Base-by-base conservation (phyloP, 2,113 vertebrate genomes). In the Poeciliopsis occidentalis region DNA sequence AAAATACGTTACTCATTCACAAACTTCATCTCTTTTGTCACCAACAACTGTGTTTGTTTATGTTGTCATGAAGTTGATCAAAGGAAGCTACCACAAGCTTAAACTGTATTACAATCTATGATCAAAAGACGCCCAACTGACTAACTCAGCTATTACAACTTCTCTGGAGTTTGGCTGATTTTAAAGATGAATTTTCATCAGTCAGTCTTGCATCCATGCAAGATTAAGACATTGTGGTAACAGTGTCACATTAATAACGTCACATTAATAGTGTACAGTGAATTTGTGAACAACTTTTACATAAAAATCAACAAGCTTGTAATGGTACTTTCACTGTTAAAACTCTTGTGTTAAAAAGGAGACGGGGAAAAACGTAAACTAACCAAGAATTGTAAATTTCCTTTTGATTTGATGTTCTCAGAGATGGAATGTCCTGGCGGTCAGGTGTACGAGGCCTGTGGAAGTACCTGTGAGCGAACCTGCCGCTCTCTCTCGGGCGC, bases 361-460 rank as follows among this genome's bases (percentile, higher is more conserved):
- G 22, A 54, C 2, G 2, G 22, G 22, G 8, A 24, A 24, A n/a
- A 57, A 57, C 3, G 30, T 4, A 71, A 1, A 1, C 41, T 57
- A 30, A 34, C 15, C 67, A 12, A 77, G 24, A 74, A 29, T 24
- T 17, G 37, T 17, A 74, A 39, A 80, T 12, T 12, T 29, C 76
- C 1, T 5, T 11, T 2, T 81, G 17, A 34, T 83, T 32, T 83
- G 1, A 26, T 80, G 64, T 83, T 67, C 3, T 75, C 88, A 99
- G 98, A 93, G 0, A 85, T 99, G 92, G 85, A 83, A 78, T 99
- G 97, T 86, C 90, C 96, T 0, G 88, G 86, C 11, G 95, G 91
- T 78, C 96, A 96, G 88, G 88, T 95, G 64, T 98, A 97, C 69
- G 93, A 87, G 80, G 92, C 95, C 72, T 99, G 98, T 63, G 96